Evolutionary conservation across 1,140 invertebrate species (phyloP).

Genomic region (Linepithema humile): DNA sequence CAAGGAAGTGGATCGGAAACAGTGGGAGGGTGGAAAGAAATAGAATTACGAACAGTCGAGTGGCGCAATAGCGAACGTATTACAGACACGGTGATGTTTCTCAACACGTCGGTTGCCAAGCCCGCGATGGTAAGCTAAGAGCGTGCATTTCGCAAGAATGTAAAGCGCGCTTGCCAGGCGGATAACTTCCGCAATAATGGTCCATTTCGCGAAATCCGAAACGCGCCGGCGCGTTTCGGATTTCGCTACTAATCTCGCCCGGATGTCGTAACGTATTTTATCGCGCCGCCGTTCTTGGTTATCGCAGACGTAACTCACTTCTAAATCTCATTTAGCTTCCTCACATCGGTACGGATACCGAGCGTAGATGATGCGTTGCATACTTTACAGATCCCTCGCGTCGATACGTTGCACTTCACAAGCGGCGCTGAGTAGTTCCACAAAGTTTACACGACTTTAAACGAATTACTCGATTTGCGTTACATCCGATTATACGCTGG

Average conservation of each 20-base stretch:
- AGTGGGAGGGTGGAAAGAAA: constrained; percentile 18
- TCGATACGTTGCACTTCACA: constrained; percentile 11
- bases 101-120: constrained; percentile 24
- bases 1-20: constrained; percentile 29
- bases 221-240: constrained; percentile 13
- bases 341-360: neutral
- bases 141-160: constrained; percentile 7
- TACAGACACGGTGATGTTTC: constrained; percentile 34
- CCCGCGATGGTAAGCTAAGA: constrained; percentile 1
- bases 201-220: constrained; percentile 18
- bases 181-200: constrained; percentile 33
- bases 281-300: neutral
- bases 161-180: neutral
- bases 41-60: constrained; percentile 13
- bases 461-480: constrained; percentile 22
- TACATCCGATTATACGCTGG: constrained; percentile 28
- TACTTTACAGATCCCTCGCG: neutral
- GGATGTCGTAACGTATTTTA: neutral
- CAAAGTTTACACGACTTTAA: constrained; percentile 32
- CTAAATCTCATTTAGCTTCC: neutral
- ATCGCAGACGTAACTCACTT: neutral
- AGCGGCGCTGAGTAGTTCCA: neutral
- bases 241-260: constrained; percentile 9
- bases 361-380: neutral
- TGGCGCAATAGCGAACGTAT: constrained; percentile 33